phyloP scores from a whole-genome alignment of 2,797 vertebrate species.

The Ceyx erithaca region DNA sequence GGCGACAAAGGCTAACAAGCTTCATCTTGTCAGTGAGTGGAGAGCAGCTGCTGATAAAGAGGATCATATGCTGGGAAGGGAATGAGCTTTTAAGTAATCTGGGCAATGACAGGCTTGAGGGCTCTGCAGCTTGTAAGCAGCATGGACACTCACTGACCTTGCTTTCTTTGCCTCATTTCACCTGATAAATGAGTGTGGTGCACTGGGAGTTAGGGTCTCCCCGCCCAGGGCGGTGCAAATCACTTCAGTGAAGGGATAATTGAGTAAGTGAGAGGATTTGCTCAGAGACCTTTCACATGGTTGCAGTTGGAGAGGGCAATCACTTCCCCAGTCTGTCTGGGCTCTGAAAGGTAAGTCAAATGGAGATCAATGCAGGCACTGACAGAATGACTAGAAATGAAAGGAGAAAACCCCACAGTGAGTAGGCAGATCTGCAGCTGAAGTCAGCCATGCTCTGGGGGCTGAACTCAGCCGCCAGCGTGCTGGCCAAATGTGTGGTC shows the following conservation, averaged over 20 bases:
- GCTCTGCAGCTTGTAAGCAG: slow-evolving; percentile 55
- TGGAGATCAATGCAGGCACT: neutral
- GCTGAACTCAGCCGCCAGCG: neutral
- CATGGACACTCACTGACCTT: slow-evolving; percentile 50
- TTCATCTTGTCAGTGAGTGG: neutral
- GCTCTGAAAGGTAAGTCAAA: slow-evolving; percentile 38
- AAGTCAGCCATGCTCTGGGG: neutral
- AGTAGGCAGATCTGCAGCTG: neutral
- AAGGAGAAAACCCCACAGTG: neutral
- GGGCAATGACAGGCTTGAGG: slow-evolving; percentile 44
- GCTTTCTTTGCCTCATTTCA: slow-evolving; percentile 73
- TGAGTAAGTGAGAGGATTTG: slow-evolving; percentile 60
- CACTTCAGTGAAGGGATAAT: slow-evolving; percentile 53
- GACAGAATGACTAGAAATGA: neutral
- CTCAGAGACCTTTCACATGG: slow-evolving; percentile 49
- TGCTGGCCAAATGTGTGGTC: neutral
- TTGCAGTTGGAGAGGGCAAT: slow-evolving; percentile 51
- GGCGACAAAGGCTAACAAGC: neutral
- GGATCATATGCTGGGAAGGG: neutral
- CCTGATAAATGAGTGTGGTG: slow-evolving; percentile 70
- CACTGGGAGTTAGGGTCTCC: slow-evolving; percentile 46
- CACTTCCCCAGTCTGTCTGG: slow-evolving; percentile 10
- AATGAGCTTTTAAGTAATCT: slow-evolving; percentile 39
- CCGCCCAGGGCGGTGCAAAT: neutral
- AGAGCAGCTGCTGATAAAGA: slow-evolving; percentile 14